phyloP scores from a whole-genome alignment of 2,797 vertebrate species.

The Sebastes hopkinsi region DNA sequence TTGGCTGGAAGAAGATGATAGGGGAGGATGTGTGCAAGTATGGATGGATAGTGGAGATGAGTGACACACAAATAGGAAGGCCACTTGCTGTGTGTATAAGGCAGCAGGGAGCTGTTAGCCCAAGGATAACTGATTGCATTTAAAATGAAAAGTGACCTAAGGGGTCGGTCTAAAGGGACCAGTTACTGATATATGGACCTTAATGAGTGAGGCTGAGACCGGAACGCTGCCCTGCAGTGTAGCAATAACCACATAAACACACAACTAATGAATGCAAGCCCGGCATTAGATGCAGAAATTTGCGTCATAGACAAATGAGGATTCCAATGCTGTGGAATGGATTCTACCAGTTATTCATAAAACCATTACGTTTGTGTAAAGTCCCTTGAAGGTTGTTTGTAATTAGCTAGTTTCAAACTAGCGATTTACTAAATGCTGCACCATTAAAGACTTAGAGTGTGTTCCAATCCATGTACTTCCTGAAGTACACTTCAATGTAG shows the following conservation, averaged over 20 bases:
- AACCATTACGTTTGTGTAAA: background rate
- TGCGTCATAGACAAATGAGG: background rate
- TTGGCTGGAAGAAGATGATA: background rate
- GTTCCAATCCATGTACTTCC: too few relatives aligned
- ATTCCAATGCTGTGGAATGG: background rate
- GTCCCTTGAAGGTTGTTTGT: background rate
- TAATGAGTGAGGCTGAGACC: background rate
- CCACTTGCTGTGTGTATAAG: background rate
- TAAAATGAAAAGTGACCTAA: conserved; percentile 9
- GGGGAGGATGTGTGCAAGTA: background rate
- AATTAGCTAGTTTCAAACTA: too few relatives aligned
- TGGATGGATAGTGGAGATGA: background rate
- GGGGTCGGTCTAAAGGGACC: background rate
- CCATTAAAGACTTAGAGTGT: background rate
- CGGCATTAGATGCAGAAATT: background rate
- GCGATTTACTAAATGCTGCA: background rate
- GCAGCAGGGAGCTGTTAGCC: background rate
- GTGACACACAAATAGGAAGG: background rate
- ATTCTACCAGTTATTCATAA: background rate
- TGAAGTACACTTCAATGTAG: too few relatives aligned
- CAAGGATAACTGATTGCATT: background rate
- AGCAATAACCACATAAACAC: background rate
- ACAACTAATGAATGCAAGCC: background rate
- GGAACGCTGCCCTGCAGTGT: background rate
- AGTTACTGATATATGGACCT: background rate